phyloP scores from a whole-genome alignment of 2,888 invertebrate genomes.

The Dryobotodes eremita region DNA sequence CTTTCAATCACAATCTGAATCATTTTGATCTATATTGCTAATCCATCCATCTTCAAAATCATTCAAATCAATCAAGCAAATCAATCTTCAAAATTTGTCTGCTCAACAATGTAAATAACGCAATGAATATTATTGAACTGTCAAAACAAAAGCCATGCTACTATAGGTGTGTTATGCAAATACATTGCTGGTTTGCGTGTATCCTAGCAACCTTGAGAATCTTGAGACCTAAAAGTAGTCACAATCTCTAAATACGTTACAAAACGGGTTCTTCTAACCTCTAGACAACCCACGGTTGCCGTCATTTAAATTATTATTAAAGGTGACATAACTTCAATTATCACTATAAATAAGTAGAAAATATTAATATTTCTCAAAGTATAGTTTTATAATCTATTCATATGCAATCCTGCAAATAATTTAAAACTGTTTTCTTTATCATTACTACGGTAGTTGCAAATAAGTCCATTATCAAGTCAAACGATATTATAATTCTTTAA shows the following conservation, averaged over 20 bases:
- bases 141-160: no score
- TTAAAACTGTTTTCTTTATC: not conserved
- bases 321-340: not conserved
- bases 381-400: not conserved
- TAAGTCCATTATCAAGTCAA: not conserved
- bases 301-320: not conserved
- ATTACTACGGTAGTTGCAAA: not conserved
- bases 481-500: not conserved
- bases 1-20: no score
- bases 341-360: not conserved
- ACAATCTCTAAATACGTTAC: not conserved
- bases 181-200: no score
- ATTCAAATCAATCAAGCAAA: no score
- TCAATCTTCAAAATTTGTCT: no score
- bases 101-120: no score
- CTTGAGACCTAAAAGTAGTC: not conserved
- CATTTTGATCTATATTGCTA: no score
- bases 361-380: not conserved
- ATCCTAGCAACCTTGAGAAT: not conserved
- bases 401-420: no score
- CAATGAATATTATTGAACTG: no score
- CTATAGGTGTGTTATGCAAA: no score
- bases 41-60: no score
- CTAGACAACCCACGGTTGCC: not conserved
- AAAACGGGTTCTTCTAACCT: slow-evolving; percentile 2